Evolutionary conservation across 2,888 invertebrate genomes (phyloP).

Genomic region (Pristionchus arcanus): DNA sequence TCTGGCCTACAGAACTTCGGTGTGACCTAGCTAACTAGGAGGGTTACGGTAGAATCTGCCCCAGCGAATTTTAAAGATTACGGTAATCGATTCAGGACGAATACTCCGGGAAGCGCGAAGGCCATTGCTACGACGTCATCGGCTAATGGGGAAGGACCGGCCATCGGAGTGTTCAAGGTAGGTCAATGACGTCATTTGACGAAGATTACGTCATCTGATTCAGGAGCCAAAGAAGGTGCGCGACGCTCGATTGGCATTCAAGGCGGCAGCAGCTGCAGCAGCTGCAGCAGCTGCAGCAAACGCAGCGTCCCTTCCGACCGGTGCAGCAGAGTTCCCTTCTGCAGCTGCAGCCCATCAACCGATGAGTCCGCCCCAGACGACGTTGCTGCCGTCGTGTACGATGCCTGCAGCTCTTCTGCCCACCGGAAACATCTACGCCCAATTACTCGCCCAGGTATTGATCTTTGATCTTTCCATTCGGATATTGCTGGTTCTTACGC

Average conservation of each 20-base stretch:
- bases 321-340: neutral
- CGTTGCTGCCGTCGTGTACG: conserved; percentile 6
- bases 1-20: conserved; percentile 59
- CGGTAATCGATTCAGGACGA: conserved; percentile 28
- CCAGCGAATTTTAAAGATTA: neutral
- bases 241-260: conserved; percentile 26
- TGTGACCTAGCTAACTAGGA: neutral
- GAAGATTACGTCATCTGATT: neutral
- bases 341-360: neutral
- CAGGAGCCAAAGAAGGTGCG: conserved; percentile 50
- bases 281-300: conserved; percentile 3
- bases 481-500: neutral
- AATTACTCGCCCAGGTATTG: conserved; percentile 14
- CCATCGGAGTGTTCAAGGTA: conserved; percentile 53
- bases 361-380: conserved; percentile 34
- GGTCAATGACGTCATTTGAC: neutral
- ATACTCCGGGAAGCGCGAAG: conserved; percentile 42
- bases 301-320: neutral
- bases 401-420: conserved; percentile 28
- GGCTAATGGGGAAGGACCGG: conserved; percentile 32
- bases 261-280: conserved; percentile 45
- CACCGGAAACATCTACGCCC: conserved; percentile 11
- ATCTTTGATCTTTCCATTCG: neutral
- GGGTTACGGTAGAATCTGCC: neutral
- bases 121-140: conserved; percentile 49